These are phyloP conservation scores for Mesaphorura yosii DNA, from an alignment of 1,140 invertebrate species.

Conservation along the genomic window DNA sequence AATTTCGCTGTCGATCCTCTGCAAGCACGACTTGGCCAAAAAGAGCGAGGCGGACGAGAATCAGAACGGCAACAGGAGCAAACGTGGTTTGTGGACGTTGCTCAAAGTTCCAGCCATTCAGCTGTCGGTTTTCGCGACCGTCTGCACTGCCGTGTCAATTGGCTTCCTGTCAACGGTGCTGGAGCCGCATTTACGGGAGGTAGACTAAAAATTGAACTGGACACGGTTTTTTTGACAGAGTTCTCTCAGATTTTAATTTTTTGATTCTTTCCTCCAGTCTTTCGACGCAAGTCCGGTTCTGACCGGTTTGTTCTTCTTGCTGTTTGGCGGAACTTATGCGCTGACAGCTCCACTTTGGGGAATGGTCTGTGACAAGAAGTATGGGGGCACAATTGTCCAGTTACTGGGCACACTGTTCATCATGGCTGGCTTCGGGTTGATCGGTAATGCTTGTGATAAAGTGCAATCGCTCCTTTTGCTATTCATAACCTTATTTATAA, in stretches of 20 bases:
- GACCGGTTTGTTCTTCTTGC: constrained; percentile 74
- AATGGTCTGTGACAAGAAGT: constrained; percentile 55
- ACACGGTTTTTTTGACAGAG: constrained; percentile 2
- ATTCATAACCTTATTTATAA: too few relatives aligned
- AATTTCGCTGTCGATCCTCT: constrained; percentile 36
- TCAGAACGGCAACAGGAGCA: neutral
- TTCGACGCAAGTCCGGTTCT: constrained; percentile 58
- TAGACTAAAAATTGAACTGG: constrained; percentile 24
- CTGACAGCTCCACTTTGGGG: constrained; percentile 68
- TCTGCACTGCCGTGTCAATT: constrained; percentile 63
- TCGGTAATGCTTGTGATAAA: constrained; percentile 50
- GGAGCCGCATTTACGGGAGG: constrained; percentile 67
- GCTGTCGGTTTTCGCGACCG: constrained; percentile 53
- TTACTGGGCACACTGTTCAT: constrained; percentile 53
- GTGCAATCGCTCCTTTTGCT: too few relatives aligned
- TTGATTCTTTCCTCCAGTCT: constrained; percentile 35
- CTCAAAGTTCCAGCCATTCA: constrained; percentile 57
- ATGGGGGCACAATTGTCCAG: constrained; percentile 54
- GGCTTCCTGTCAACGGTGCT: constrained; percentile 66
- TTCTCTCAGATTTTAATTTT: neutral
- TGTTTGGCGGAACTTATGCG: constrained; percentile 75
- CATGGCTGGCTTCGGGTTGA: constrained; percentile 51
- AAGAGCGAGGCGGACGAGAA: neutral
- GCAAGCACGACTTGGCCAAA: constrained; percentile 1
- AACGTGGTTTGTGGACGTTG: constrained; percentile 46